Base-by-base conservation (phyloP, 2,797 vertebrate genomes). In the Poecilia velifera region DNA sequence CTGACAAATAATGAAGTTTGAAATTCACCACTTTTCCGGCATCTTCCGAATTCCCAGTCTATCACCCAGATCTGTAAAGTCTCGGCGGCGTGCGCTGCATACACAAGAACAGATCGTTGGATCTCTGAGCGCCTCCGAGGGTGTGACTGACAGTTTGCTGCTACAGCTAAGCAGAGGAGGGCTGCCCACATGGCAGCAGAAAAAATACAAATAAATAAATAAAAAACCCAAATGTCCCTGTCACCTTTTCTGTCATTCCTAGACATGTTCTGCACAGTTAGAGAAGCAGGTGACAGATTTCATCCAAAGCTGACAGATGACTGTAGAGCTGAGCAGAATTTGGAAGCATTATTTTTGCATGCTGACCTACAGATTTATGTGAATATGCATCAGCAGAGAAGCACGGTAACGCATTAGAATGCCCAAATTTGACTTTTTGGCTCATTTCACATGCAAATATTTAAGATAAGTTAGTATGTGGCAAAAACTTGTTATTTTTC, bases 191-290 rank as follows among this genome's bases (percentile, higher is more conserved):
- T 53, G 78, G 81, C 84, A 81, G 87, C 79, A 84, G 68, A 34
- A 49, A 59, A 75, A 18, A 39, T 20, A 20, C 36, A 66, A 39
- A 41, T 46, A 46, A 71, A 71, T 71, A 45, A 71, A 71, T 70
- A 70, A 46, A 62, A 20, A 83, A 79, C 12, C 34, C 45, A n/a
- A 80, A 78, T 59, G 81, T 84, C 87, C 77, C 73, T 68, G 76
- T 91, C 88, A 92, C 90, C 90, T 90, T 91, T 59, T 84, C 87
- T 87, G 88, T 92, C 89, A 89, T 84, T 77, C 83, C 55, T 9
- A 78, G 82, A 83, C 76, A 80, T 72, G 82, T 13, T n/a, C 77
- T 22, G 20, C 80, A 70, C 76, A 85, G 79, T 82, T 72, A 77
- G 86, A 85, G 80, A 79, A 31, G 43, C 59, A 80, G 74, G 45